Percentiles rank a stretch among this genome's conserved stretches.
Evolutionary conservation across 2,113 vertebrate genomes (phyloP).

Genomic region (Rhizomys pruinosus): DNA sequence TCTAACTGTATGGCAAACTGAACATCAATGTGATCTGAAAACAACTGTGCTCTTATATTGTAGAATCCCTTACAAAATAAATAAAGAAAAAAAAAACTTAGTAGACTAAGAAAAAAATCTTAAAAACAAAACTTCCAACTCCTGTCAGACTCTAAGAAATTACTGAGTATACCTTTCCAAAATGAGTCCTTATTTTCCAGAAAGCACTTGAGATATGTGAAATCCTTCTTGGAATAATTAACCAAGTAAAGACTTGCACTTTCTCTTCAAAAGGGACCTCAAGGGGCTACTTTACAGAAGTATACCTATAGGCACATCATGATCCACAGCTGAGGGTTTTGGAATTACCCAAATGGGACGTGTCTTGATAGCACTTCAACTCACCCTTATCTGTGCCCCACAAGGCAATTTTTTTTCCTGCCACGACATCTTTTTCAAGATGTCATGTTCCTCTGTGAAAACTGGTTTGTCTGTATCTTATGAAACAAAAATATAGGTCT

Average conservation of each 20-base stretch:
- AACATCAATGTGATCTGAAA: too few species aligned
- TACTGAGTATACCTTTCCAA: background rate
- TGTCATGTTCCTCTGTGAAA: background rate
- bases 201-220: background rate
- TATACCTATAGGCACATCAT: background rate
- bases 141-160: background rate
- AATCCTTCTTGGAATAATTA: background rate
- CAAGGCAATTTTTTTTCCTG: background rate
- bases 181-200: background rate
- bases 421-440: background rate
- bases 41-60: too few species aligned
- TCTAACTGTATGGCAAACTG: too few species aligned
- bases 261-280: background rate
- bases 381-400: background rate
- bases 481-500: background rate
- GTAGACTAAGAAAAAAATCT: too few species aligned
- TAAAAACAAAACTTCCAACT: background rate
- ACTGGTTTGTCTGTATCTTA: background rate
- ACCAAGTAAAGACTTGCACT: background rate
- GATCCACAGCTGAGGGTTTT: background rate
- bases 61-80: too few species aligned
- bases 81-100: too few species aligned
- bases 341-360: background rate
- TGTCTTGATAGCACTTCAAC: background rate
- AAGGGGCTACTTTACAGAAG: background rate